Evolutionary conservation across 2,797 vertebrate genomes (phyloP), one percentile per base, ranked within the genome.

Genomic region (Hippocampus kuda): DNA sequence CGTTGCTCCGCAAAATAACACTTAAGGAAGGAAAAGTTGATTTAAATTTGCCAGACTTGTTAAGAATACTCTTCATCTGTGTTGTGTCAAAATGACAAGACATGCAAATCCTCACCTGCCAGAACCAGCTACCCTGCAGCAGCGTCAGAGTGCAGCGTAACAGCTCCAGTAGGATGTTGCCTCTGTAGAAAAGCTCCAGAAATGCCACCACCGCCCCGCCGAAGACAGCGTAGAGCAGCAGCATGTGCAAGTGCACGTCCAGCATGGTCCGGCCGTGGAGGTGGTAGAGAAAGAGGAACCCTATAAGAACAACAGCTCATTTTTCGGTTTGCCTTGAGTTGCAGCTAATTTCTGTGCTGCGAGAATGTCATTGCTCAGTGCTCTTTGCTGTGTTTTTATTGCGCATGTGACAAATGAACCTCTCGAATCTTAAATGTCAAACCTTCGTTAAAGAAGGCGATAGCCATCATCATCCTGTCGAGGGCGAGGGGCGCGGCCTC

Each of bases 71-170:
- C 34, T 34, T 34, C 34, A 34, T 34, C 4, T 34, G 34, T 6
- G 34, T 38, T 38, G 34, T 38, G 6, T 38, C 34, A 38, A 38
- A 38, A 38, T 38, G 5, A 38, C 34, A 38, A 38, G 34, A 7
- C 2, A 24, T n/a, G 2, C 27, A 51, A 38, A 68, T 3, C 61
- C 70, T 57, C 74, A 99, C 97, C 94, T 99, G 94, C 94, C 94
- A 98, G 87, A 98, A 94, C 97, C 97, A 99, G 86, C 85, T 98
- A 16, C 95, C 97, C 74, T 99, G 97, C 71, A 98, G 83, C 60
- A 98, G 65, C 3, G 91, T 90, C 53, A 98, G 86, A 54, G 92
- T 91, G 69, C 90, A 90, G 69, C 93, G 87, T 70, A 98, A 82
- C 77, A 98, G 91, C 83, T 98, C 95, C 69, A 99, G 85, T 8